Evolutionary conservation across 2,797 vertebrate species (phyloP), one percentile per base, ranked within the genome.

Genomic region (Galago senegalensis): DNA sequence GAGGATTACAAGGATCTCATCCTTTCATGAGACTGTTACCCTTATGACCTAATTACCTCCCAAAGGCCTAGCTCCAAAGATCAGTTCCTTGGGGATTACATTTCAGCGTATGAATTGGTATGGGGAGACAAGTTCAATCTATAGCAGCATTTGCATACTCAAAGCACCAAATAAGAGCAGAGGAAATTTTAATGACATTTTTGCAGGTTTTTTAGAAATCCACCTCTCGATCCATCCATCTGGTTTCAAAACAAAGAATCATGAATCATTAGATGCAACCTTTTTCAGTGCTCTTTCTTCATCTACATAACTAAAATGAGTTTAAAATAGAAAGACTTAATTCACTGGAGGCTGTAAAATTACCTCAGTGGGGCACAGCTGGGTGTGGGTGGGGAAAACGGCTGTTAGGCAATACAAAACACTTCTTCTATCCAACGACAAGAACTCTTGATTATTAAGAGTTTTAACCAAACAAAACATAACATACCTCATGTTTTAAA

Each of bases 401-500:
- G 34, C 21, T 79, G n/a, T 6, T 12, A 53, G 46, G 4, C 3
- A 82, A 69, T 31, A 37, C 25, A 23, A 27, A 79, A 70, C 49
- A 81, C 31, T 37, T 46, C 46, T 70, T 43, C 5, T 16, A 89
- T 23, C 34, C 56, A 93, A 95, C 81, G 11, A 43, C 20, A 18
- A 2, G 8, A 79, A 37, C 46, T 76, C 37, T 90, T 81, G 34
- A 87, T 34, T 58, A 56, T 8, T 46, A 81, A 65, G 49, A 79
- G 40, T 65, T 96, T 84, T 58, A 77, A 84, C 60, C 63, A 88
- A 96, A 89, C 4, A 91, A 43, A 87, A 21, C n/a, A 77, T 7
- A 60, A 93, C 99, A 97, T 98, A 99, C 99, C 99, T 99, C 99
- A 83, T 99, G 99, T 97, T 99, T 99, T 97, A 99, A 99, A 98